Base-by-base conservation (phyloP, 1,140 invertebrate species). In the Reticulitermes speratus region DNA sequence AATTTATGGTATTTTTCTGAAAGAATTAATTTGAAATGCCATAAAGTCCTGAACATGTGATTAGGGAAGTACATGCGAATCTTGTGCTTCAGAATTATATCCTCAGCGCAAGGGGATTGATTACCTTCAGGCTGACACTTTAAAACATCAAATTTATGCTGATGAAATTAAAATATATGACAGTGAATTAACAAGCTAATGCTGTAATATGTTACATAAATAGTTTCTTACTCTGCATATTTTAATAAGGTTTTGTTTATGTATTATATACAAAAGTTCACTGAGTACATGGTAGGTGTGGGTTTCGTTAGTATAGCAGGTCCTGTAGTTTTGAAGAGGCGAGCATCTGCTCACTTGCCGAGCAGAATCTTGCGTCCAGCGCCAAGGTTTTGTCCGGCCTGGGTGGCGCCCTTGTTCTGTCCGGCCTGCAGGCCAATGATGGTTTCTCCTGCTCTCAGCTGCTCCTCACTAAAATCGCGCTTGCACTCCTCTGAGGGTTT, bases 381-480 rank as follows among this genome's bases (percentile, higher is more conserved):
- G 14, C 98, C 98, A 87, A 98, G 96, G 92, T 95, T 98, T 89
- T 97, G 95, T 30, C 98, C 98, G 1, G 96, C 94, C 89, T 98
- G 97, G 1, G 95, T 95, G 12, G 97, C 97, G 69, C 97, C 95
- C 89, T 97, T 97, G 92, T 98, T 98, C 84, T 95, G 95, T 82
- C 98, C 98, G 85, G 97, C 97, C 91, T 99, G 98, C 0, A 99
- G 93, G 87, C 97, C 97, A 88, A 99, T 97, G 32, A 98, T 94
- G 2, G 94, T 92, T 89, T 98, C 94, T 3, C 97, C 97, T 82
- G 97, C 96, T 25, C 94, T 92, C 32, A 98, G 91, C 89, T 97
- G 96, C 89, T 98, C 97, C 88, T 98, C 96, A 1, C 95, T 95
- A 91, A 98, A 99, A 21, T 98, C 96, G 44, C 97, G 94, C 89